Base-by-base conservation (phyloP, 2,888 invertebrate species). In the Lasioglossum malachurum region DNA sequence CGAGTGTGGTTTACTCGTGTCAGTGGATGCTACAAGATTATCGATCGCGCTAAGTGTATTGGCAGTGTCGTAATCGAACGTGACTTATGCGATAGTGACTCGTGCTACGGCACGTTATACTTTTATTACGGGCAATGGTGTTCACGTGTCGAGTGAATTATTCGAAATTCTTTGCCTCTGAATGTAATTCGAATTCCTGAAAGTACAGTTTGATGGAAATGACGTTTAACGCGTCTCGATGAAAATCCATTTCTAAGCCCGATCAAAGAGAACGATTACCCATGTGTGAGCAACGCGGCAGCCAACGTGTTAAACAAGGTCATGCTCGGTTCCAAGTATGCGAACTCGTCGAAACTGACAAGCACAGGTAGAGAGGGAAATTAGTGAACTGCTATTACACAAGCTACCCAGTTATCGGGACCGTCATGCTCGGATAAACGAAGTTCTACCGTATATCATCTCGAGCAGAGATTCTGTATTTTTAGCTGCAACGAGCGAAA, bases 61-160 rank as follows among this genome's bases (percentile, higher is more conserved):
- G 79, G 73, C 41, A n/a, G 67, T 67, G 85, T 84, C 84, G 85
- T 73, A 85, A 85, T 84, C 73, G 49, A 86, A 78, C 82, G 86
- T 78, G 86, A 88, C 84, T 84, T 77, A 46, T 76, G 78, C 75
- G 67, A 75, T 77, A 73, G 75, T 75, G 79, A 83, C 78, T 87
- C 79, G 77, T 83, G 78, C 75, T 41, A 72, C 27, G 41, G 75
- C 78, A 35, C 72, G 76, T 76, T 75, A 35, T 77, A 72, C 53
- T 31, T 73, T 31, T 73, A 35, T 83, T 78, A 80, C 72, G 72
- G 46, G 14, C 60, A 73, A 31, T 73, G 44, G 41, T 64, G 60
- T 72, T 77, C 88, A 82, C 87, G 89, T 88, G 86, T 64, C 71
- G 53, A 74, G 10, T 71, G 38, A 75, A 16, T 72, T 64, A 44